A percentile compares a stretch with the other conserved stretches of the same genome.
Conservation (phyloP, 2,113 vertebrate genomes). For the cat (Felis catus) region F.catus_Fca126_mat1.0 CM031413.1:107605501-107606000, state of each 20-base stretch:
- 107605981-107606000: too few species aligned
- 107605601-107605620: neutral
- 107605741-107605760: neutral
- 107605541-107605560: neutral
- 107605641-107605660: neutral
- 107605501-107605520: neutral
- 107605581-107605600: neutral
- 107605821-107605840: neutral
- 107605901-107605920: neutral
- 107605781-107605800: neutral
- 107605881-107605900: neutral
- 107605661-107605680: neutral
- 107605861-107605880: neutral
- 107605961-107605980: too few species aligned
- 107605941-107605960: too few species aligned
- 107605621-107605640: neutral
- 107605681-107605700: neutral
- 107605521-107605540: neutral
- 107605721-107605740: neutral
- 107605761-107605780: neutral
- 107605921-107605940: neutral
- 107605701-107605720: neutral
- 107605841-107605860: neutral
- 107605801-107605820: neutral
- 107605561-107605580: constrained; percentile 16